Percentiles rank a stretch among this genome's conserved stretches.
These are phyloP conservation scores for Caradrina kadenii DNA, from an alignment of 2,888 invertebrate genomes.

Conservation along the genomic window DNA sequence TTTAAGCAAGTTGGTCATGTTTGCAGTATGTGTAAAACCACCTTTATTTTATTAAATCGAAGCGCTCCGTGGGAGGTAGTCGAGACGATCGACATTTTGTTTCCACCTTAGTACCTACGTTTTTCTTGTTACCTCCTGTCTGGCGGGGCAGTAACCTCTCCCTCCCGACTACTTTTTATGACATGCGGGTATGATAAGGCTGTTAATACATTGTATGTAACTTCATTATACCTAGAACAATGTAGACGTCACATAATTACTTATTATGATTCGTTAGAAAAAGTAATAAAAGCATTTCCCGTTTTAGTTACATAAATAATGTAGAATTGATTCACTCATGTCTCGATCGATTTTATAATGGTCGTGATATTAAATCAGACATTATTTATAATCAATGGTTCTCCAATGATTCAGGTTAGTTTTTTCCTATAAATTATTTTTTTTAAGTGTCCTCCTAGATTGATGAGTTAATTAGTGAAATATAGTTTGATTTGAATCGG, in stretches of 20 bases:
- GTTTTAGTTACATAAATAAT: constrained; percentile 4
- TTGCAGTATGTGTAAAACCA: not conserved
- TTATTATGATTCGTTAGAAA: constrained; percentile 28
- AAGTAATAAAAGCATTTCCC: constrained; percentile 32
- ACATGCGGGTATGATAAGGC: constrained; percentile 43
- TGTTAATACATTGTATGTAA: constrained; percentile 21
- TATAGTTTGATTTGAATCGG: constrained; percentile 44
- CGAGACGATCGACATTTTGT: constrained; percentile 14
- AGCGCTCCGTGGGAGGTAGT: constrained; percentile 8
- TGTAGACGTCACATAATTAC: constrained; percentile 37
- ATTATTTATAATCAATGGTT: constrained; percentile 36
- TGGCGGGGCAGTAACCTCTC: constrained; percentile 47
- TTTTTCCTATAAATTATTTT: constrained; percentile 25
- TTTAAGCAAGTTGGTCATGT: not conserved
- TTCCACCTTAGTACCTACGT: not conserved
- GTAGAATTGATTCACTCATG: constrained; percentile 7
- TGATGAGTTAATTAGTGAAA: constrained; percentile 60
- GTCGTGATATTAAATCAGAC: constrained; percentile 8
- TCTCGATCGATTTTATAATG: constrained; percentile 21
- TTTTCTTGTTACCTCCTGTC: constrained; percentile 25
- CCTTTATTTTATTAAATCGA: not conserved
- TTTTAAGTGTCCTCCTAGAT: constrained; percentile 45
- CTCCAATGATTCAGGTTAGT: constrained; percentile 18
- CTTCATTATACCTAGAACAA: constrained; percentile 43
- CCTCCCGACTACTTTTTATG: constrained; percentile 27